A percentile compares a stretch with the other conserved stretches of the same genome.
These are phyloP conservation scores for Menidia menidia DNA, from an alignment of 2,797 vertebrate genomes.

Conservation along the genomic window DNA sequence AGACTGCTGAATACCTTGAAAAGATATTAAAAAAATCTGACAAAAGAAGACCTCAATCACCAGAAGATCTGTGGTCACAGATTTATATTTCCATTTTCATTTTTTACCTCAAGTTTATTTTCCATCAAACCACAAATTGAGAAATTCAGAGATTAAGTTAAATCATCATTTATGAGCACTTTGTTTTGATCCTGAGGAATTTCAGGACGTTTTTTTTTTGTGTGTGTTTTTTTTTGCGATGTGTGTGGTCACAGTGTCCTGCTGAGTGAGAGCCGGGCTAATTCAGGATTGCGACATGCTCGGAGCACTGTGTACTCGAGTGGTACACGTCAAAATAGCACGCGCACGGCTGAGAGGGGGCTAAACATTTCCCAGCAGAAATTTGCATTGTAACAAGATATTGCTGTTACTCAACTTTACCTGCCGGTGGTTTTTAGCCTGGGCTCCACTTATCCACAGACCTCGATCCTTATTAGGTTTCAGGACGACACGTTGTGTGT, in stretches of 20 bases:
- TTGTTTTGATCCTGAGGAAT: too few species aligned
- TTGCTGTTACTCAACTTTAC: too few species aligned
- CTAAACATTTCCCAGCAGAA: neutral
- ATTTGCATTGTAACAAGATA: neutral
- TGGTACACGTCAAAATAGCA: neutral
- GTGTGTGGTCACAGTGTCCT: neutral
- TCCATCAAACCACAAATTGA: too few species aligned
- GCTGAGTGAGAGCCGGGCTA: neutral
- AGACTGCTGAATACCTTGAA: neutral
- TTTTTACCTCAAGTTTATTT: too few species aligned
- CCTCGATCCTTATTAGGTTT: neutral
- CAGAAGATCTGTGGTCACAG: too few species aligned
- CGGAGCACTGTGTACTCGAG: neutral
- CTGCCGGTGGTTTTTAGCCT: too few species aligned
- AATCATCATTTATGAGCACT: too few species aligned
- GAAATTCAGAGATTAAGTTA: too few species aligned
- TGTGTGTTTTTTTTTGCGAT: neutral
- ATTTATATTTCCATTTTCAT: too few species aligned
- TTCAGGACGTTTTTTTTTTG: neutral
- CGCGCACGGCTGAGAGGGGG: neutral
- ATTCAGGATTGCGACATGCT: neutral
- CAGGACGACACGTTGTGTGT: neutral
- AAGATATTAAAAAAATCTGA: too few species aligned
- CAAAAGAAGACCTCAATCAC: too few species aligned
- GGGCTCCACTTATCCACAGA: too few species aligned